phyloP scores from a whole-genome alignment of 2,113 vertebrate genomes.

The Brachirus orientalis region DNA sequence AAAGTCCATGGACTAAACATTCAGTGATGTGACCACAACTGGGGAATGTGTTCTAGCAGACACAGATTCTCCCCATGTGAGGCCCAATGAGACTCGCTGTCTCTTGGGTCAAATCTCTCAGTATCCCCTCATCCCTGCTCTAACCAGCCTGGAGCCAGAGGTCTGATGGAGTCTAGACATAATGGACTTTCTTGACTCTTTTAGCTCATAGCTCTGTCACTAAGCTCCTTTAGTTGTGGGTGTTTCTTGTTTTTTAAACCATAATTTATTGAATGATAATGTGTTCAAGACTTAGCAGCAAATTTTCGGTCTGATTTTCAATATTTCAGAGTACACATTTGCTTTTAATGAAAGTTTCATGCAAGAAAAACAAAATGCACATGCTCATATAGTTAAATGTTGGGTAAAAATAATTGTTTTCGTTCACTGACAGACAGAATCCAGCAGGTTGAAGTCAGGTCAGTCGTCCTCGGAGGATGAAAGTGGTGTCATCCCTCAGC shows the following conservation, averaged over 20 bases:
- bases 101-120: conserved; percentile 71
- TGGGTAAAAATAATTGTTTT: neutral
- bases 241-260: conserved; percentile 29
- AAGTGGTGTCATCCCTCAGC: conserved; percentile 85
- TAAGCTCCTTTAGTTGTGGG: conserved; percentile 40
- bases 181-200: conserved; percentile 56
- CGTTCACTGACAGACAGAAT: conserved; percentile 66
- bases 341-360: neutral
- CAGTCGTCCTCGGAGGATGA: conserved; percentile 80
- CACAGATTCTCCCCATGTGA: conserved; percentile 55
- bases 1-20: conserved; percentile 25
- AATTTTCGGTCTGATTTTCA: neutral
- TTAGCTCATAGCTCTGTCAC: conserved; percentile 34
- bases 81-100: conserved; percentile 70
- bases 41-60: conserved; percentile 56
- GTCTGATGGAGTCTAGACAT: conserved; percentile 71
- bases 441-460: conserved; percentile 54
- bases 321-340: conserved; percentile 3
- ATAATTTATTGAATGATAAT: conserved; percentile 29
- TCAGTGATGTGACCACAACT: conserved; percentile 50
- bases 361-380: neutral
- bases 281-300: conserved; percentile 16
- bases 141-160: conserved; percentile 73
- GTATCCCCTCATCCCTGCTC: conserved; percentile 67
- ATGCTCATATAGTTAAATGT: neutral